Evolutionary conservation across 2,797 vertebrate species (phyloP).

Genomic region (Muraenolepis orangiensis): DNA sequence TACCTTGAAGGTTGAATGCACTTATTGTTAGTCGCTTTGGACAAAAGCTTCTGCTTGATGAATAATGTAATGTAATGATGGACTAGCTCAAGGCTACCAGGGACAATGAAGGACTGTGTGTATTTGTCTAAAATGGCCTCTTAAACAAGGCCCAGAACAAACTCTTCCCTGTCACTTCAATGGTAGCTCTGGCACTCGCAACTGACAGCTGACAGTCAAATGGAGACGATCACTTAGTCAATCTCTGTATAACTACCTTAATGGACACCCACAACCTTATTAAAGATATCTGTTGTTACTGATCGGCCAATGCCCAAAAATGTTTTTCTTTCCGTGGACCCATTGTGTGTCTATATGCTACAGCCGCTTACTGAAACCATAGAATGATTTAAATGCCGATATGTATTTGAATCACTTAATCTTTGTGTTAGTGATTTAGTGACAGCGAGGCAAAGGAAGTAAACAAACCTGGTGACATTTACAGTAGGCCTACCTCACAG

Average conservation of each 20-base stretch:
- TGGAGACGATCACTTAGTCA: neutral
- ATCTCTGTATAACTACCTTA: neutral
- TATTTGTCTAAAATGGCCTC: neutral
- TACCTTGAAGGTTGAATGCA: too few relatives aligned
- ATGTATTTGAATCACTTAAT: too few relatives aligned
- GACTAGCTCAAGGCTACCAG: neutral
- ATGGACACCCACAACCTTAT: neutral
- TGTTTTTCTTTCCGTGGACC: neutral
- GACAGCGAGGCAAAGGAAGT: too few relatives aligned
- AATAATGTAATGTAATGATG: too few relatives aligned
- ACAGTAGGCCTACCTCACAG: too few relatives aligned
- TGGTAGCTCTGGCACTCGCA: neutral
- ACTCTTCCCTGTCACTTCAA: neutral
- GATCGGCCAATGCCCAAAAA: neutral
- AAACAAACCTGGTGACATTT: too few relatives aligned
- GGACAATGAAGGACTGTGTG: neutral
- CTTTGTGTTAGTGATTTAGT: too few relatives aligned
- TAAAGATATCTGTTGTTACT: neutral
- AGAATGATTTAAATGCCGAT: too few relatives aligned
- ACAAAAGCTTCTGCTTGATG: too few relatives aligned
- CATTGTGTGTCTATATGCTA: neutral
- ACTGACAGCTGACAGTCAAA: conserved; percentile 35
- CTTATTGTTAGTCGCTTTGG: too few relatives aligned
- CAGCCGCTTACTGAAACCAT: neutral
- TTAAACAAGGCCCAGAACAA: neutral